A percentile compares a stretch with the other conserved stretches of the same genome.
These are phyloP conservation scores for Platichthys flesus DNA, from an alignment of 2,113 vertebrate species.

Conservation along the genomic window DNA sequence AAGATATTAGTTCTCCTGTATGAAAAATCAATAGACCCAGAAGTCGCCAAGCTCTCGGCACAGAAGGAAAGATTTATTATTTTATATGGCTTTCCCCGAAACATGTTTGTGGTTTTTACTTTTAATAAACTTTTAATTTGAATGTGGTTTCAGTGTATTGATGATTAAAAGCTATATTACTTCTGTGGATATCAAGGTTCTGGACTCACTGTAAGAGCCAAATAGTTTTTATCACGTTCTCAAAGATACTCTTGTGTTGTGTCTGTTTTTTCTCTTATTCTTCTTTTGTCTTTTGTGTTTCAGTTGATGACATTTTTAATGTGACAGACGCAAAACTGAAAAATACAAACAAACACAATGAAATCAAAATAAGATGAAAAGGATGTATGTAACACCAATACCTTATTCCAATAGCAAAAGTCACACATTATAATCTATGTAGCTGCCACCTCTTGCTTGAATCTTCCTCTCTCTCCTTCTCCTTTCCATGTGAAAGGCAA, in stretches of 20 bases:
- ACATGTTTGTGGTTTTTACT: neutral
- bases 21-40: conserved; percentile 44
- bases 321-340: too few relatives aligned
- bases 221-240: neutral
- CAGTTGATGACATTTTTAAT: neutral
- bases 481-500: too few relatives aligned
- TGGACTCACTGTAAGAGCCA: neutral
- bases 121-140: neutral
- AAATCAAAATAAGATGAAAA: too few relatives aligned
- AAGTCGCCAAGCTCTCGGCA: conserved; percentile 39
- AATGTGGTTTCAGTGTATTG: conserved; percentile 10
- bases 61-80: conserved; percentile 9
- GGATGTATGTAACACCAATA: too few relatives aligned
- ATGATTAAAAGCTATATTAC: conserved; percentile 7
- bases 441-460: too few relatives aligned
- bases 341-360: too few relatives aligned
- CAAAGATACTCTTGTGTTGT: neutral
- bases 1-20: conserved; percentile 39
- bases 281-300: neutral
- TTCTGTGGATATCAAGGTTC: neutral
- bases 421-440: too few relatives aligned
- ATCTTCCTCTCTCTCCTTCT: too few relatives aligned
- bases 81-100: neutral
- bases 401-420: too few relatives aligned
- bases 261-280: neutral